Conservation (phyloP, 2,797 vertebrate species). For the Gambusia yucatana region DNA sequence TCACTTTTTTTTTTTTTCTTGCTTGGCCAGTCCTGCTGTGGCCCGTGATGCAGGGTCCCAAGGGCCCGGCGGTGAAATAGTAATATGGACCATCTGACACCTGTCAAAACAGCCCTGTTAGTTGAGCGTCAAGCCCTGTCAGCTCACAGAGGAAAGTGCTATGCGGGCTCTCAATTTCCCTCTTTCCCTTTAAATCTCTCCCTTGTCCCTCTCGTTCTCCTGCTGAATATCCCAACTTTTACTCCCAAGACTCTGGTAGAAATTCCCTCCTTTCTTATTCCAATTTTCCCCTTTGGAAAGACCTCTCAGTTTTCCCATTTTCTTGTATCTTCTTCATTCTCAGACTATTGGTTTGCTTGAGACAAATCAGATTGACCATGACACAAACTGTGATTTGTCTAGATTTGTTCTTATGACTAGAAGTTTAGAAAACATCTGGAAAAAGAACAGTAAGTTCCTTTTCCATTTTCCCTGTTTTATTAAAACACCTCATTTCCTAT, state of each 20-base stretch:
- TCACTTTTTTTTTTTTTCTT: slow-evolving; percentile 73
- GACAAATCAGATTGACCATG: background rate
- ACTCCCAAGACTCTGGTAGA: slow-evolving; percentile 29
- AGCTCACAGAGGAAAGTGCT: slow-evolving; percentile 77
- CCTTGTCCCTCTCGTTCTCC: slow-evolving; percentile 26
- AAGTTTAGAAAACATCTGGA: slow-evolving; percentile 24
- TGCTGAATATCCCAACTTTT: slow-evolving; percentile 35
- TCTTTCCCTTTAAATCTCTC: slow-evolving; percentile 34
- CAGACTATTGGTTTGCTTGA: slow-evolving; percentile 1
- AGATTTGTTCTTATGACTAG: slow-evolving; percentile 24
- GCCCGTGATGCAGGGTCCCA: slow-evolving; percentile 80
- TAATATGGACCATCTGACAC: slow-evolving; percentile 87
- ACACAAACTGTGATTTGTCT: no score
- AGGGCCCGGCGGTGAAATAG: slow-evolving; percentile 79
- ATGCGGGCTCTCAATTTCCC: slow-evolving; percentile 74
- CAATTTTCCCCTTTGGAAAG: background rate
- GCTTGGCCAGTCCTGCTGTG: slow-evolving; percentile 75
- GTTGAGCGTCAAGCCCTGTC: slow-evolving; percentile 82
- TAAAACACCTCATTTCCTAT: slow-evolving; percentile 75
- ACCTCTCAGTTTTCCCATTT: slow-evolving; percentile 19
- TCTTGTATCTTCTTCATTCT: slow-evolving; percentile 14
- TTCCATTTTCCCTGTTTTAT: slow-evolving; percentile 66
- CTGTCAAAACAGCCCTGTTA: slow-evolving; percentile 88
- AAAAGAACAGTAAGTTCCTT: slow-evolving; percentile 33
- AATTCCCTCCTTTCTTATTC: slow-evolving; percentile 32